Evolutionary conservation across 1,140 invertebrate species (phyloP).

Genomic region (Drosophila kanapiae): DNA sequence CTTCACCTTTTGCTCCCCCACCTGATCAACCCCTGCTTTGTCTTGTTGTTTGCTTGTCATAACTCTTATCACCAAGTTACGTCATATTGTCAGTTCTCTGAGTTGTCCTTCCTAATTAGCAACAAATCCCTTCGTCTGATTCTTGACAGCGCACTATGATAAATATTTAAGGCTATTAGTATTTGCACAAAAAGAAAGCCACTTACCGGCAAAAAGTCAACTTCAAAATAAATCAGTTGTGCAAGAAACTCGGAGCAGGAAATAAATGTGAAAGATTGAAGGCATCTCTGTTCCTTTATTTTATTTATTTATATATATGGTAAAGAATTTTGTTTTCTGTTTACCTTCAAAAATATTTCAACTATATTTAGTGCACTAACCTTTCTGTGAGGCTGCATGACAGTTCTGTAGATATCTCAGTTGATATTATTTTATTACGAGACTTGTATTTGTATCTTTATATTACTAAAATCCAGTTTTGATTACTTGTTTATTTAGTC

Average conservation of each 20-base stretch:
- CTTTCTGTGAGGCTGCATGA: not conserved
- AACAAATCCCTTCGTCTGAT: constrained; percentile 27
- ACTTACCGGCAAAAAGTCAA: constrained; percentile 36
- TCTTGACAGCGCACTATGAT: constrained; percentile 52
- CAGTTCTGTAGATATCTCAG: not conserved
- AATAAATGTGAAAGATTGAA: not conserved
- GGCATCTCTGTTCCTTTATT: not conserved
- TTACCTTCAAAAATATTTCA: constrained; percentile 61
- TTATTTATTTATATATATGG: constrained; percentile 9
- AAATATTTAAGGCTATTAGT: constrained; percentile 71
- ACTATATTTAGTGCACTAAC: constrained; percentile 43
- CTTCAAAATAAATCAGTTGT: constrained; percentile 49
- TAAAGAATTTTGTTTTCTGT: constrained; percentile 30
- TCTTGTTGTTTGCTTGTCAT: constrained; percentile 55
- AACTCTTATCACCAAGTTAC: constrained; percentile 64
- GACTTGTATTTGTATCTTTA: not conserved
- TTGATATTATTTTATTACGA: not conserved
- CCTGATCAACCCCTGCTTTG: constrained; percentile 6
- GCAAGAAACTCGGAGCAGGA: not conserved
- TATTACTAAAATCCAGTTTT: not conserved
- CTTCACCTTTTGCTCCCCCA: not conserved
- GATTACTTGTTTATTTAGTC: not conserved
- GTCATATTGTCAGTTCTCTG: constrained; percentile 44
- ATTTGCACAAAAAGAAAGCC: constrained; percentile 44
- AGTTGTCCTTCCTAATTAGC: constrained; percentile 63